phyloP scores from a whole-genome alignment of 2,888 invertebrate genomes.

The Sturmia bella region DNA sequence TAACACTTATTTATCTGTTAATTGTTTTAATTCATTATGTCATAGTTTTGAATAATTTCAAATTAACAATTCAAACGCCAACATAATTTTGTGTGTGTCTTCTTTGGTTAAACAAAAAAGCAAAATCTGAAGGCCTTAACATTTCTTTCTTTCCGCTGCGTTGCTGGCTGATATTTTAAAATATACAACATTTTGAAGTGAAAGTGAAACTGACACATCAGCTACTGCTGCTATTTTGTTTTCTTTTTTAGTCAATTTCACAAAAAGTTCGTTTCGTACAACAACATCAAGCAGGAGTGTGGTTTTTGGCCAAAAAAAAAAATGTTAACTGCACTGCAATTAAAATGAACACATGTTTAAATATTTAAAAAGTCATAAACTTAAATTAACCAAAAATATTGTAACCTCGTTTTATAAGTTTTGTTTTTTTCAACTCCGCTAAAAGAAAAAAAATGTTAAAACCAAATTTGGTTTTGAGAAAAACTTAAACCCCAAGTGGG shows the following conservation, averaged over 20 bases:
- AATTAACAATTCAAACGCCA: not conserved
- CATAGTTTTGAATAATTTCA: not conserved
- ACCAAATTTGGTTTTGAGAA: slow-evolving; percentile 45
- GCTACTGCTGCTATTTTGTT: slow-evolving; percentile 10
- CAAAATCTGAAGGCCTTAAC: slow-evolving; percentile 12
- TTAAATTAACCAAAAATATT: slow-evolving; percentile 39
- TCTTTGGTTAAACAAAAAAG: not conserved
- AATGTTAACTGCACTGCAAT: slow-evolving; percentile 21
- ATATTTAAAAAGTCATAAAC: slow-evolving; percentile 1
- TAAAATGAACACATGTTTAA: slow-evolving; percentile 2
- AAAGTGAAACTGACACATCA: slow-evolving; percentile 46
- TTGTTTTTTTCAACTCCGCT: not conserved
- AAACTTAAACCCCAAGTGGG: slow-evolving; percentile 43
- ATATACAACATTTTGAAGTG: slow-evolving; percentile 16
- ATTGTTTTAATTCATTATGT: slow-evolving; percentile 25
- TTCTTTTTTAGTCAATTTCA: not conserved
- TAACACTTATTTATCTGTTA: not conserved
- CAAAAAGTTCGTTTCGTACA: slow-evolving; percentile 2
- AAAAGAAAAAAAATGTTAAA: slow-evolving; percentile 11
- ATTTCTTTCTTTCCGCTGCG: not conserved
- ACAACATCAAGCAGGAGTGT: slow-evolving; percentile 3
- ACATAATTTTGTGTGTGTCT: slow-evolving; percentile 2
- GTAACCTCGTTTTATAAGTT: slow-evolving; percentile 42
- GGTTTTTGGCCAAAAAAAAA: slow-evolving; percentile 11
- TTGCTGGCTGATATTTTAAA: not conserved